Base-by-base conservation (phyloP, 2,888 invertebrate species). In the Thymelicus lineola region DNA sequence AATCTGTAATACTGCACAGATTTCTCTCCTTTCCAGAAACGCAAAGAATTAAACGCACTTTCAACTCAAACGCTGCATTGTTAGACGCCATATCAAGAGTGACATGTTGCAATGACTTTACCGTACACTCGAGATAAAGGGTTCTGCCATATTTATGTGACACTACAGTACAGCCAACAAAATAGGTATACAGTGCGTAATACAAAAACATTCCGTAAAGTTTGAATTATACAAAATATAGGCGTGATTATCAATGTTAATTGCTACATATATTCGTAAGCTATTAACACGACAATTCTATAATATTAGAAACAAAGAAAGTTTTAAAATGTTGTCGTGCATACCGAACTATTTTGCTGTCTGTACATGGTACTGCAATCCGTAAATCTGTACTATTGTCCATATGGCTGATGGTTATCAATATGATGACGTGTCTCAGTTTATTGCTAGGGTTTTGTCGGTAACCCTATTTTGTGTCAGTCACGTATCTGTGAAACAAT, bases 321-420 rank as follows among this genome's bases (percentile, higher is more conserved):
- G n/a, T 20, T 20, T 20, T 20, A 1, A 20, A 2, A 20, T 20
- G 1, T 20, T 20, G 20, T 3, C 20, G 1, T 20, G 20, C 3
- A 20, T 20, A 20, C 20, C 1, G 1, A 20, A 20, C 28, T 3
- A 3, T 28, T 28, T 28, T 28, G 28, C 28, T 5, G 28, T 5
- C 28, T 28, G 28, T 28, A 28, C 46, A 45, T 6, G 66, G 14
- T 48, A 45, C n/a, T 36, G 38, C 50, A 60, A 50, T 59, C 48
- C 28, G 50, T 59, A 59, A 66, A 53, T 53, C 53, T 9, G 53
- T 53, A 17, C 17, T 50, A 50, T 59, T 59, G 46, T 36, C 58
- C 48, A 66, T 66, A 60, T 66, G 66, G 20, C 42, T 60, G 59
- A 66, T 66, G 50, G 14, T 46, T 66, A 66, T 66, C 66, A 50